Evolutionary conservation across 2,888 invertebrate species (phyloP).

Genomic region (Chironomus tentans): DNA sequence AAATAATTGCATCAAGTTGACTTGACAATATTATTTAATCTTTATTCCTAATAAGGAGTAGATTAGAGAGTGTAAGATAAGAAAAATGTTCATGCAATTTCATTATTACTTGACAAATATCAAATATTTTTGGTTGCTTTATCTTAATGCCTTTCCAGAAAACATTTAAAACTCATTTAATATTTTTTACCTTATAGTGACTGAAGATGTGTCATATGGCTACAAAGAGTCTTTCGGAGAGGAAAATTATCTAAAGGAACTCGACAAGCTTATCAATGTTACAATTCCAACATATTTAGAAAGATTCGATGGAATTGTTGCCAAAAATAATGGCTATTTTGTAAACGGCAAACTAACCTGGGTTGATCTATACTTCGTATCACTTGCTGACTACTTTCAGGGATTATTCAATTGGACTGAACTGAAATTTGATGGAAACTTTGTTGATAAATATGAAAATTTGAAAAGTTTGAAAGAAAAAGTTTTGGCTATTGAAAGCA

Average conservation of each 20-base stretch:
- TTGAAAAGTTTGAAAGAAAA: conserved; percentile 48
- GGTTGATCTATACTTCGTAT: conserved; percentile 55
- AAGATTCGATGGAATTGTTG: conserved; percentile 50
- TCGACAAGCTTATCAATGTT: conserved; percentile 45
- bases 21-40: too few species aligned
- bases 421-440: conserved; percentile 41
- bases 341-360: conserved; percentile 48
- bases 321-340: conserved; percentile 52
- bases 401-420: conserved; percentile 31
- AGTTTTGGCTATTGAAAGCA: conserved; percentile 47
- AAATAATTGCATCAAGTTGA: too few species aligned
- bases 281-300: conserved; percentile 49
- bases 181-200: conserved; percentile 29
- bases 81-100: too few species aligned
- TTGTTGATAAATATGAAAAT: conserved; percentile 49
- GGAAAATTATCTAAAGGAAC: conserved; percentile 33
- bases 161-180: background rate
- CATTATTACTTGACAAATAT: too few species aligned
- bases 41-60: too few species aligned
- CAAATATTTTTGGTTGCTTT: too few species aligned
- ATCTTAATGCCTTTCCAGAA: background rate
- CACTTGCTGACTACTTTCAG: conserved; percentile 47
- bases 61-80: too few species aligned
- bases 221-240: too few species aligned
- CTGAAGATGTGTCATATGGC: conserved; percentile 33